Evolutionary conservation across 2,113 vertebrate genomes (phyloP), one percentile per base, ranked within the genome.

Genomic region (Bungarus multicinctus): DNA sequence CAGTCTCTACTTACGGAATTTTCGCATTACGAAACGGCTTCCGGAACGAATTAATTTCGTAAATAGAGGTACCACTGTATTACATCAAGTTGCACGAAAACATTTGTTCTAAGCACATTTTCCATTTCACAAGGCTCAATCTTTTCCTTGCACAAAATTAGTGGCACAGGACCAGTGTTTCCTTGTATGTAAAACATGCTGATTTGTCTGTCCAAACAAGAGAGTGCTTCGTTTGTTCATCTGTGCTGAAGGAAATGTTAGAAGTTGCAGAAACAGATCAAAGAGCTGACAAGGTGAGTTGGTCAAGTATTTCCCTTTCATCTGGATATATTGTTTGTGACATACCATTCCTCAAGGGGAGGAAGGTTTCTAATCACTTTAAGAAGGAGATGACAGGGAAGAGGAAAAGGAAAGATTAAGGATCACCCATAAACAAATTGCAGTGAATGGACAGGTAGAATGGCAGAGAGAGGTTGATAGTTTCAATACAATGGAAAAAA

Each of bases 281-380:
- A 97, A 97, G 96, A 81, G 74, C 94, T 93, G 93, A 94, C 88
- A 88, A 93, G 93, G 93, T 45, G 18, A 23, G 90, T 92, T 94
- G 93, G 91, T 95, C 95, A 95, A 93, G 89, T 85, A 86, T 30
- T 96, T 95, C 90, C 93, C 96, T 97, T 97, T 97, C 96, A 97
- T 97, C 95, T 96, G 91, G 54, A 95, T 93, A 94, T 91, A 93
- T 93, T 95, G 94, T 96, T 95, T 96, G 96, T 94, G 95, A 93
- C 91, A 1, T 92, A 91, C 92, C 53, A 53, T 92, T 93, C 94
- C 58, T 50, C 43, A 95, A 94, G 92, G 93, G n/a, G 60, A 93
- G n/a, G 93, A 94, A 96, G 94, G 93, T 88, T 96, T 97, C 95
- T 96, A 96, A 97, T 97, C 94, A 64, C 39, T 89, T 91, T 93